Conservation (phyloP, 2,113 vertebrate genomes). For the Crocuta crocuta region DNA sequence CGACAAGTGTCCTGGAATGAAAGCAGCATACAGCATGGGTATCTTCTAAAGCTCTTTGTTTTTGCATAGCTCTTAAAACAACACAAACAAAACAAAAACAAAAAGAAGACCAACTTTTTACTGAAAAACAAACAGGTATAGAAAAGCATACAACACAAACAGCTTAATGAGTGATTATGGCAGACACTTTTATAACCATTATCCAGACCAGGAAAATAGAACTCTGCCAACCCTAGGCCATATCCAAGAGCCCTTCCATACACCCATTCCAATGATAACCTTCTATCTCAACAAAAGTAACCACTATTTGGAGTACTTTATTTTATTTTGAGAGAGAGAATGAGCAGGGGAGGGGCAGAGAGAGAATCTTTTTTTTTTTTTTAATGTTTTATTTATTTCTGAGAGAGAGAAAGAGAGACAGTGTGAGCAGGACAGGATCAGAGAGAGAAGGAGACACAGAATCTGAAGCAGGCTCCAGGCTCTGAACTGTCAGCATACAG, state of each 20-base stretch:
- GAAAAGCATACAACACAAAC: not conserved
- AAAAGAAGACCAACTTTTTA: not conserved
- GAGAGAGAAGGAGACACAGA: too few relatives aligned
- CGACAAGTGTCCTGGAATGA: slow-evolving; percentile 24
- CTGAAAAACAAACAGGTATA: not conserved
- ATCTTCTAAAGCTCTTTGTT: not conserved
- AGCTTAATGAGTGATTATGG: slow-evolving; percentile 3
- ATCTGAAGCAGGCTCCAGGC: too few relatives aligned
- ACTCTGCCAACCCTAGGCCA: not conserved
- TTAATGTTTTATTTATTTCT: too few relatives aligned
- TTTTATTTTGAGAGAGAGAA: too few relatives aligned
- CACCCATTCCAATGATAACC: not conserved
- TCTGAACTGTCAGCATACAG: too few relatives aligned
- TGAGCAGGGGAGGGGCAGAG: too few relatives aligned
- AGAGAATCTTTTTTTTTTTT: too few relatives aligned
- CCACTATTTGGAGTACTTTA: not conserved
- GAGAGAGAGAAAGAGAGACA: too few relatives aligned
- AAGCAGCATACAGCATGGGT: not conserved
- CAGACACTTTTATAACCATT: not conserved
- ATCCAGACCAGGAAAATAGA: slow-evolving; percentile 17
- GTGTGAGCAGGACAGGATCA: too few relatives aligned
- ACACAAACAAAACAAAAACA: not conserved
- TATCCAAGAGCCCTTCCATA: not conserved
- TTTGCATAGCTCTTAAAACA: not conserved
- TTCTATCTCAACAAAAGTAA: not conserved